A percentile compares a stretch with the other conserved stretches of the same genome.
phyloP scores from a whole-genome alignment of 1,140 invertebrate species.

The Bombus breviceps region DNA sequence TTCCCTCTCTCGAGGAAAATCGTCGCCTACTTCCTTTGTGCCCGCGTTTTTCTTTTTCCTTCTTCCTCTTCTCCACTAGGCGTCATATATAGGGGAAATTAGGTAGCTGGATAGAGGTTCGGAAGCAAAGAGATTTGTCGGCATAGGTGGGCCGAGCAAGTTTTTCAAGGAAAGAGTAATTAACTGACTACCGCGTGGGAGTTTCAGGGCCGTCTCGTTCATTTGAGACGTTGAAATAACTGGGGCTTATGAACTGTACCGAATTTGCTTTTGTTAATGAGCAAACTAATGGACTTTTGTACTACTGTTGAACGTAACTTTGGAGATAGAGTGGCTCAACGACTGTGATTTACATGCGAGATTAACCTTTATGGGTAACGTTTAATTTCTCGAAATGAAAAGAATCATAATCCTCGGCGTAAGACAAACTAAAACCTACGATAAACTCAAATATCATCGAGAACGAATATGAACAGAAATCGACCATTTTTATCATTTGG shows the following conservation, averaged over 20 bases:
- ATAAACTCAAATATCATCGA: no score
- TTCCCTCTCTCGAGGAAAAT: constrained; percentile 26
- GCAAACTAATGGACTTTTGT: background rate
- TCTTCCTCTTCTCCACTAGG: background rate
- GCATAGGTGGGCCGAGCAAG: background rate
- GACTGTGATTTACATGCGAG: no score
- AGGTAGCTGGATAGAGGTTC: background rate
- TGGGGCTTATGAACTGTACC: background rate
- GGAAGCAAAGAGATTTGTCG: no score
- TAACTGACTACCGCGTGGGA: background rate
- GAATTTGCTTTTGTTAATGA: constrained; percentile 6
- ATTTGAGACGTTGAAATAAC: background rate
- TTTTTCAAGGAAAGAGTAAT: background rate
- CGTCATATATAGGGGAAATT: background rate
- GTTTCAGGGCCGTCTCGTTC: background rate
- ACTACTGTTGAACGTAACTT: no score
- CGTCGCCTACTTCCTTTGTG: background rate
- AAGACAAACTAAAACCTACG: no score
- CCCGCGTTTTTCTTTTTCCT: background rate
- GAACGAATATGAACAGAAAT: no score
- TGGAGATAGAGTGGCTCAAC: no score
- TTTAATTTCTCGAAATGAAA: no score
- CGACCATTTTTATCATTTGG: no score
- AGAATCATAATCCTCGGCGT: no score
- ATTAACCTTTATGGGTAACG: no score